Base-by-base conservation (phyloP, 2,797 vertebrate genomes). In the Rousettus madagascariensis region DNA sequence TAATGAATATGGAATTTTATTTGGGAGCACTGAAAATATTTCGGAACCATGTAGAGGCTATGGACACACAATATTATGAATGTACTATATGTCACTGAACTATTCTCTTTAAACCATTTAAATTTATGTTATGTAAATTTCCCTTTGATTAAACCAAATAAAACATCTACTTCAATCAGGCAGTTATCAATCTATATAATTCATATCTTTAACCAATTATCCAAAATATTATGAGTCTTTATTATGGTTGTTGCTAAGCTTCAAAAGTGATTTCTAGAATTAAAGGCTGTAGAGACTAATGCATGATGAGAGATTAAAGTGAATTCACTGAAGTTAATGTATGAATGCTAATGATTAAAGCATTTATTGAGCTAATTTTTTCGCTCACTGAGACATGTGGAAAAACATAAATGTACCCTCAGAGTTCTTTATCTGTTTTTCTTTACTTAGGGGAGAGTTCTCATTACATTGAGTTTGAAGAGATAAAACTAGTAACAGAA, bases 401-500 rank as follows among this genome's bases (percentile, higher is more conserved):
- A 83, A 88, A 97, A 94, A 59, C 69, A 86, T 41, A 84, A 82
- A 68, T 13, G 24, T 30, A 51, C 41, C 12, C 65, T 93, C 33
- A 12, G 53, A 75, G 43, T 68, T 84, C 86, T 90, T 85, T 61
- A 89, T 66, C 69, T 84, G 63, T 7, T 74, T 63, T 55, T 22
- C 63, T 78, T 8, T 36, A 17, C 94, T 59, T 63, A 36, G 8
- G 68, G 49, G 61, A 94, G 17, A 3, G 12, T 66, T 79, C 89
- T 91, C 26, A 13, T 78, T 82, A n/a, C 33, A 26, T 12, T 38
- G 71, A 26, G 12, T 46, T 82, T 66, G 33, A 90, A 89, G 69
- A 96, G 79, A 89, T 26, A 80, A 94, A 93, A 78, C 28, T 59
- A 88, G 15, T 41, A 72, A 75, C 71, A 61, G 72, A 91, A 94